Conservation (phyloP, 2,797 vertebrate genomes). For the Scolopax bukidnonensis region DNA sequence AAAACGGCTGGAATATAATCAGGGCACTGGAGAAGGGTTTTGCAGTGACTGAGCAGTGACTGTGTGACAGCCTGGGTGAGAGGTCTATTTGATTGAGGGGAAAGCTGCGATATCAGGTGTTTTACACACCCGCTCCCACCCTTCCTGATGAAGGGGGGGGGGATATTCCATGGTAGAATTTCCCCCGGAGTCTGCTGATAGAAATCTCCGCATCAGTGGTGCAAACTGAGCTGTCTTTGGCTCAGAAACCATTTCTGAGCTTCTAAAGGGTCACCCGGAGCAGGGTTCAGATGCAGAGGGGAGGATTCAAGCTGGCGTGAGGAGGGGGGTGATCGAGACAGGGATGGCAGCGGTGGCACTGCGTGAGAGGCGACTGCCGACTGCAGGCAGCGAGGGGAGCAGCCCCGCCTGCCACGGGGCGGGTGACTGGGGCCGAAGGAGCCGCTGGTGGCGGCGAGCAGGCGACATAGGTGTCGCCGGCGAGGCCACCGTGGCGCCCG, state of each 20-base stretch:
- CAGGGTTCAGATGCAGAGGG: not conserved
- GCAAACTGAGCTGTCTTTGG: not conserved
- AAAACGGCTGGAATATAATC: not conserved
- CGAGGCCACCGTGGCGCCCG: not conserved
- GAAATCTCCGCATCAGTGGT: not conserved
- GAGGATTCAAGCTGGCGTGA: not conserved
- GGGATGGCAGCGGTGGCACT: too few species aligned
- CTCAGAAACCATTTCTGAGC: not conserved
- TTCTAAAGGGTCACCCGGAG: too few species aligned
- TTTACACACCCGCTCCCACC: not conserved
- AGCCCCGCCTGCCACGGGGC: too few species aligned
- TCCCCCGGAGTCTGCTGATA: not conserved
- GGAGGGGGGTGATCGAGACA: not conserved
- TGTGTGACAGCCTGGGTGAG: not conserved
- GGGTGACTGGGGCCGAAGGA: not conserved
- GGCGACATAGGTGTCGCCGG: not conserved
- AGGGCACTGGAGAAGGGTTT: not conserved
- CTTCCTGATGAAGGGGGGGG: not conserved
- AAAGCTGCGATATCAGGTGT: not conserved
- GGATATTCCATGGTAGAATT: not conserved
- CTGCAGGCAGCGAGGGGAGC: not conserved
- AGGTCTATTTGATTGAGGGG: not conserved
- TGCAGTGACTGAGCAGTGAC: not conserved
- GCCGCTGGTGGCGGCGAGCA: too few species aligned
- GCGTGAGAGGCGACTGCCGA: not conserved